Base-by-base conservation (phyloP, 2,888 invertebrate genomes). In the Amiota mariae region DNA sequence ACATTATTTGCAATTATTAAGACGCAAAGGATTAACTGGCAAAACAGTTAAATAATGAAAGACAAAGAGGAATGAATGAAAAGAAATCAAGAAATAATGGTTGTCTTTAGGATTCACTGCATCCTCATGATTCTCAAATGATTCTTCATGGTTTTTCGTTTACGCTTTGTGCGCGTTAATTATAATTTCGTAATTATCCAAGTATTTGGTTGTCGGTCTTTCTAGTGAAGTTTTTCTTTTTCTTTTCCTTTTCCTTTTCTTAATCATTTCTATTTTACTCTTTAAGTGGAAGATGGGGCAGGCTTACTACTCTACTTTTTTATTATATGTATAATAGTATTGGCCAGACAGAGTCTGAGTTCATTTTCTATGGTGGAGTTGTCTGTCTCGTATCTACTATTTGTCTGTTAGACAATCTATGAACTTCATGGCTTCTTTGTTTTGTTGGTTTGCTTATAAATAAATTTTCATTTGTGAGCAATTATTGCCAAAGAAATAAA, bases 151-250 rank as follows among this genome's bases (percentile, higher is more conserved):
- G 54, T 54, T 54, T 54, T 54, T 54, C 54, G 54, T 13, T 54
- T 54, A 54, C 49, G 20, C 10, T 48, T 11, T 49, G 24, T 18
- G 63, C 72, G 59, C 75, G 75, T 74, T 82, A 82, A 80, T 80
- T 78, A 82, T 82, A 75, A 77, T 79, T 59, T 74, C 74, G 67
- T 82, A 79, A 80, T 80, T 79, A 82, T 74, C 76, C 63, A 15
- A 36, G 36, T 54, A n/a, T n/a, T 54, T 54, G 54, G 54, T n/a
- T 6, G 6, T n/a, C n/a, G 6, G 54, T 8, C 54, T n/a, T n/a
- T 54, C n/a, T n/a, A n/a, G 1, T 46, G 46, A n/a, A 46, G 46
- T 63, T 63, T 63, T 59, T 18, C 15, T 8, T 63, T 46, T 63
- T 24, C 63, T 63, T 12, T 36, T 24, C 46, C 12, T 2, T 3